A percentile compares a stretch with the other conserved stretches of the same genome.
Evolutionary conservation across 2,797 vertebrate species (phyloP).

Genomic region (Rhabdomys pumilio): DNA sequence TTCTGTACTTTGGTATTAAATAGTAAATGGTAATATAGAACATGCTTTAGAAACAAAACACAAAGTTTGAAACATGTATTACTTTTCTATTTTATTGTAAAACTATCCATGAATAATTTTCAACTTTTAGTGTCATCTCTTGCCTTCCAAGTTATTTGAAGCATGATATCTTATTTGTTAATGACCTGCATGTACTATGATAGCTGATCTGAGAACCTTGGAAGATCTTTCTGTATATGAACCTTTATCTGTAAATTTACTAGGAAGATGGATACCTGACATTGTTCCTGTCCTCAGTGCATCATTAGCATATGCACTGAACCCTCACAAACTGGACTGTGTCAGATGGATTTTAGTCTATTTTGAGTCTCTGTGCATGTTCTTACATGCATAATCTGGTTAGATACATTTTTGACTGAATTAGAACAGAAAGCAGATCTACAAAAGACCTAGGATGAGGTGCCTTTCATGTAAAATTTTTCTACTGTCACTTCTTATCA

Average conservation of each 20-base stretch:
- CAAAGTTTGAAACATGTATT: background rate
- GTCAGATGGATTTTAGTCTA: background rate
- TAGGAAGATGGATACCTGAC: background rate
- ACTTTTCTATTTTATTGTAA: conserved; percentile 5
- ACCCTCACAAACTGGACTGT: background rate
- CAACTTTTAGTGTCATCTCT: background rate
- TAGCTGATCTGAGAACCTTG: background rate
- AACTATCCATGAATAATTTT: background rate
- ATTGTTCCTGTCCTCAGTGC: background rate
- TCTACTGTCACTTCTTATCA: background rate
- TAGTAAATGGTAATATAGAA: background rate
- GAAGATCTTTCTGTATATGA: background rate
- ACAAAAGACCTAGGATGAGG: background rate
- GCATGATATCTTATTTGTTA: background rate
- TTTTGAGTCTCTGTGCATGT: background rate
- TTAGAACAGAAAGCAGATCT: background rate
- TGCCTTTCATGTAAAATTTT: background rate
- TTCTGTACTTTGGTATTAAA: background rate
- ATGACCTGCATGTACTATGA: background rate
- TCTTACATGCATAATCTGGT: background rate
- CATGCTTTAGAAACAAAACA: background rate
- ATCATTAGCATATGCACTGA: background rate
- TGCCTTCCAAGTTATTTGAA: background rate
- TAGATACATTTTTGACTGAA: background rate
- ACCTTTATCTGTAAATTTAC: background rate